Conservation (phyloP, 2,888 invertebrate genomes). For the Caenorhabditis angaria region DNA sequence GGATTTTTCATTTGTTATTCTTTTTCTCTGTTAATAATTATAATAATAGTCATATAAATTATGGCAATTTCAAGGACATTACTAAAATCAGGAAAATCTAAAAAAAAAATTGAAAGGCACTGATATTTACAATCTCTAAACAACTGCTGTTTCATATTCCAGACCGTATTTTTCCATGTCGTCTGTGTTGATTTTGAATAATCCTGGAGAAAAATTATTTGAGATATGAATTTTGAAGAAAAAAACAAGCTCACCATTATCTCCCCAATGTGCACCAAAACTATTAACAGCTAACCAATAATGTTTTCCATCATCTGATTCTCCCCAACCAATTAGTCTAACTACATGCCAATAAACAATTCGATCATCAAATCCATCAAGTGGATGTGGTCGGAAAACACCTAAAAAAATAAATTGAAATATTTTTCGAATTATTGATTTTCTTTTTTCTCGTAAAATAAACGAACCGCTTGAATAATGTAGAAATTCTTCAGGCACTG, state of each 20-base stretch:
- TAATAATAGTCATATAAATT: constrained; percentile 26
- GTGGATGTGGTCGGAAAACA: constrained; percentile 68
- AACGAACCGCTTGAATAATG: constrained; percentile 68
- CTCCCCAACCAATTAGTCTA: constrained; percentile 70
- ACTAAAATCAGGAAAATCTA: background rate
- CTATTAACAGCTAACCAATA: constrained; percentile 69
- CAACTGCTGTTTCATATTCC: constrained; percentile 69
- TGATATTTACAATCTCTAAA: constrained; percentile 16
- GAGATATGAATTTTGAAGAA: no score
- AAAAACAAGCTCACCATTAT: constrained; percentile 66
- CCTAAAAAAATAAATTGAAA: no score
- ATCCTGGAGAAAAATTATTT: no score
- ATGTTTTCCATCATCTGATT: constrained; percentile 61
- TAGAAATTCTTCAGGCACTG: constrained; percentile 70
- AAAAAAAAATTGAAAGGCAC: no score
- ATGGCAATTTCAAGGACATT: constrained; percentile 32
- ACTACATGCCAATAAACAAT: constrained; percentile 72
- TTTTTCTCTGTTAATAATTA: background rate
- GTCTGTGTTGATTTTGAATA: constrained; percentile 69
- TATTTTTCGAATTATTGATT: no score
- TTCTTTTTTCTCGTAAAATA: no score
- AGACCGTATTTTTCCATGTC: constrained; percentile 69
- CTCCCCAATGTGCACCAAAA: constrained; percentile 70
- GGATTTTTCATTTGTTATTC: constrained; percentile 3
- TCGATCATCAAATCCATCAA: constrained; percentile 65